Conservation (phyloP, 2,888 invertebrate genomes). For the Eilema depressum region DNA sequence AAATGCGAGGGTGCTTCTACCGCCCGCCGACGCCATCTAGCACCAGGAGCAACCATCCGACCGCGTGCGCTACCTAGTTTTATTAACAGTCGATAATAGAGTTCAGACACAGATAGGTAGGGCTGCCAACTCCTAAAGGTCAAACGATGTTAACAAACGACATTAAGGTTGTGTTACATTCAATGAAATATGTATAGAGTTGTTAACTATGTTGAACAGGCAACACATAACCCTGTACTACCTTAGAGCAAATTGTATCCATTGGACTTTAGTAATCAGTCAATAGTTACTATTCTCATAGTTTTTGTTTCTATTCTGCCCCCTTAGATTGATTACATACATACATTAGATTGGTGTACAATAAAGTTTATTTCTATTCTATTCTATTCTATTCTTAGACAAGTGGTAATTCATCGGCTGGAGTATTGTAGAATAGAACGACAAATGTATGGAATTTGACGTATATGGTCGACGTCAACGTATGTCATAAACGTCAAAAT, state of each 20-base stretch:
- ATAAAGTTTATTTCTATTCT: too few relatives aligned
- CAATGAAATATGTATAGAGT: conserved; percentile 2
- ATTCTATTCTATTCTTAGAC: too few relatives aligned
- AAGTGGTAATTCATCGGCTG: too few relatives aligned
- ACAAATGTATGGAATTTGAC: too few relatives aligned
- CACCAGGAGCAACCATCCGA: conserved; percentile 51
- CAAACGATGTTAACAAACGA: conserved; percentile 44
- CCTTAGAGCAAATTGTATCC: neutral
- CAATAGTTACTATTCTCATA: too few relatives aligned
- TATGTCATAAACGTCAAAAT: too few relatives aligned
- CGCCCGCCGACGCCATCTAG: conserved; percentile 60
- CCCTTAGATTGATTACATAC: too few relatives aligned
- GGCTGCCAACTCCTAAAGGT: conserved; percentile 52
- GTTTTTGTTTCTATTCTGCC: too few relatives aligned
- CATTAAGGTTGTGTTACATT: conserved; percentile 23
- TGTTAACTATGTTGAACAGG: neutral
- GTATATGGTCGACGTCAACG: too few relatives aligned
- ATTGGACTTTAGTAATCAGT: too few relatives aligned
- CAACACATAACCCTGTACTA: neutral
- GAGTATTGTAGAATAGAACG: too few relatives aligned
- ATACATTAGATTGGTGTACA: too few relatives aligned
- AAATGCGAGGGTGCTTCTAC: conserved; percentile 73
- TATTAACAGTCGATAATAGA: conserved; percentile 72
- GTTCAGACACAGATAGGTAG: conserved; percentile 61
- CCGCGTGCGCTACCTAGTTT: conserved; percentile 71